phyloP scores from a whole-genome alignment of 2,797 vertebrate species.

The Enteromius fasciolatus region DNA sequence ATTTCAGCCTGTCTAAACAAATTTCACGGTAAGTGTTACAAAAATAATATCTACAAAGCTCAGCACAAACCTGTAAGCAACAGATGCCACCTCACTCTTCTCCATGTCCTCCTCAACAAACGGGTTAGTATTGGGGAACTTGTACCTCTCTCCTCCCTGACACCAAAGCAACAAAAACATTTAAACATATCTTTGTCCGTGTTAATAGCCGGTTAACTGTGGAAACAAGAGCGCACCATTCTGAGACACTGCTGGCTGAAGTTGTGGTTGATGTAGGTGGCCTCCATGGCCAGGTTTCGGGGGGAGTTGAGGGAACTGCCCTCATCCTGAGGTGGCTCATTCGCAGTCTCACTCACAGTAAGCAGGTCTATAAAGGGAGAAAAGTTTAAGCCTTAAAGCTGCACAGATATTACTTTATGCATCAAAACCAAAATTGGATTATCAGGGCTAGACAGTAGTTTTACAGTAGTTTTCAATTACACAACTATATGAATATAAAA shows the following conservation, averaged over 20 bases:
- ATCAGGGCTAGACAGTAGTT: not conserved
- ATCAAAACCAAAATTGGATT: not conserved
- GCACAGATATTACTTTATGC: not conserved
- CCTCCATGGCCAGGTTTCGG: constrained; percentile 97
- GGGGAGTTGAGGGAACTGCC: constrained; percentile 98
- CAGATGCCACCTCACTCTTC: constrained; percentile 96
- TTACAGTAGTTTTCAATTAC: not conserved
- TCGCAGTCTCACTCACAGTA: constrained; percentile 97
- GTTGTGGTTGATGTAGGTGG: constrained; percentile 99
- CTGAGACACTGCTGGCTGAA: constrained; percentile 98
- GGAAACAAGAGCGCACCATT: constrained; percentile 76
- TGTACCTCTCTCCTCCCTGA: constrained; percentile 91
- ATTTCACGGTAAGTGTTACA: too few relatives aligned
- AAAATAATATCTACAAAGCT: too few relatives aligned
- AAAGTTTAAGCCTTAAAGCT: not conserved
- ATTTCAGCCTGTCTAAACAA: too few relatives aligned
- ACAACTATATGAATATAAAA: not conserved
- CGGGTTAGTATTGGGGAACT: constrained; percentile 92
- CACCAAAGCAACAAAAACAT: not conserved
- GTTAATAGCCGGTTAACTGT: not conserved
- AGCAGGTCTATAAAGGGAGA: constrained; percentile 82
- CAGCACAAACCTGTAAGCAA: constrained; percentile 88
- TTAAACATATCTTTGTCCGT: not conserved
- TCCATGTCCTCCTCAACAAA: constrained; percentile 98
- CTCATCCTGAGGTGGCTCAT: constrained; percentile 96